Evolutionary conservation across 2,888 invertebrate species (phyloP), one percentile per base, ranked within the genome.

Genomic region (Andricus curvator): DNA sequence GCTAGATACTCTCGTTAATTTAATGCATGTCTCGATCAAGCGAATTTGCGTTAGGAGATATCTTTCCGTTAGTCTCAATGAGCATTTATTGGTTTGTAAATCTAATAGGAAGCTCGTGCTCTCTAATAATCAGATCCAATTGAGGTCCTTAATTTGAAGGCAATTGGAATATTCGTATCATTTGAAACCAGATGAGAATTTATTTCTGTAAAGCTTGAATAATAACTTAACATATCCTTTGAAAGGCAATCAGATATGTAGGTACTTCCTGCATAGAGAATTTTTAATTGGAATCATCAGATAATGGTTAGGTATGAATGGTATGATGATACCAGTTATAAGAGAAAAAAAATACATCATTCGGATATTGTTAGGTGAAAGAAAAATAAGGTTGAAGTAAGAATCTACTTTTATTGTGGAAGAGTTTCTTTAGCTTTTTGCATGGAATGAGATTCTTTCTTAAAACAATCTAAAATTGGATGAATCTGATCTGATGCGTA

Each of bases 111-210:
- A 11, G 9, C 70, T 70, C 70, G 51, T 51, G 29, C 48, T 48
- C 51, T 51, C 70, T 51, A 70, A 70, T 70, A 70, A 70, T 70
- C 29, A 70, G 70, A 70, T 70, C 33, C 70, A 29, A 70, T 51
- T 25, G 2, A 70, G 51, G 48, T 48, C 29, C 48, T 11, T 70
- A 48, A 51, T 51, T 48, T 25, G 17, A 44, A 25, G 29, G 48
- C 6, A 51, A 48, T 20, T 20, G 11, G 17, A 15, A 51, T 48
- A 51, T 70, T 48, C n/a, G 41, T 22, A 66, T 37, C 33, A 37
- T 15, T 66, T 37, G 6, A 56, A 20, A n/a, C n/a, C 11, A 22
- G 22, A 37, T 37, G 37, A 60, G 60, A 22, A 60, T 22, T 22
- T 60, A 22, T 60, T 11, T 60, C n/a, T 60, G 4, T 9, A 11